Conservation (phyloP, 2,888 invertebrate species). For the Hypolimnas misippus region DNA sequence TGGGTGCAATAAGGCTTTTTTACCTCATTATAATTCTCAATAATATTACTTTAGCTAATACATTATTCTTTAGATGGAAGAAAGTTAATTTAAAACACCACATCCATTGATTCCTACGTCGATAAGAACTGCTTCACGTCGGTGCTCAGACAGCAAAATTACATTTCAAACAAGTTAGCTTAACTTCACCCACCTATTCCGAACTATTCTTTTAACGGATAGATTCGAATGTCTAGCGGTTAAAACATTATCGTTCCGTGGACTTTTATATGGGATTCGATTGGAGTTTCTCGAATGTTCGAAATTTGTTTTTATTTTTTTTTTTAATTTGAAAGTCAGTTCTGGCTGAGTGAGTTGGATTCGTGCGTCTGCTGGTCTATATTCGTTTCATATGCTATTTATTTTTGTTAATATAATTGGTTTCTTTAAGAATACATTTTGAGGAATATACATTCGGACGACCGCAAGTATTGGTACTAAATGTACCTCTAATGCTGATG, state of each 20-base stretch:
- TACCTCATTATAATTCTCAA: too few species aligned
- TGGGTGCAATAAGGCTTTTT: too few species aligned
- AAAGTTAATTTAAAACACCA: constrained; percentile 33
- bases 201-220: constrained; percentile 29
- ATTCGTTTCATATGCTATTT: too few species aligned
- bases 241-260: constrained; percentile 15
- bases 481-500: too few species aligned
- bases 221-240: constrained; percentile 32
- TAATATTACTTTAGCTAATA: too few species aligned
- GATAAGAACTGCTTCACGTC: constrained; percentile 23
- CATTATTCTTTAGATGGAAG: neutral
- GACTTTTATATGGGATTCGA: constrained; percentile 1
- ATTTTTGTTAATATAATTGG: too few species aligned
- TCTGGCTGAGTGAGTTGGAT: neutral
- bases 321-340: neutral
- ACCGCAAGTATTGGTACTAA: too few species aligned
- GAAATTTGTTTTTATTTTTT: neutral
- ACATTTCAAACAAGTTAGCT: constrained; percentile 43
- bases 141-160: constrained; percentile 37
- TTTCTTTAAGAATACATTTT: too few species aligned
- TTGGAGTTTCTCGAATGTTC: constrained; percentile 1
- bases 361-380: too few species aligned
- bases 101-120: constrained; percentile 26
- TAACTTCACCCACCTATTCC: constrained; percentile 28
- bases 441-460: too few species aligned